A percentile compares a stretch with the other conserved stretches of the same genome.
These are phyloP conservation scores for Metellina segmentata DNA, from an alignment of 2,888 invertebrate genomes.

Conservation along the genomic window DNA sequence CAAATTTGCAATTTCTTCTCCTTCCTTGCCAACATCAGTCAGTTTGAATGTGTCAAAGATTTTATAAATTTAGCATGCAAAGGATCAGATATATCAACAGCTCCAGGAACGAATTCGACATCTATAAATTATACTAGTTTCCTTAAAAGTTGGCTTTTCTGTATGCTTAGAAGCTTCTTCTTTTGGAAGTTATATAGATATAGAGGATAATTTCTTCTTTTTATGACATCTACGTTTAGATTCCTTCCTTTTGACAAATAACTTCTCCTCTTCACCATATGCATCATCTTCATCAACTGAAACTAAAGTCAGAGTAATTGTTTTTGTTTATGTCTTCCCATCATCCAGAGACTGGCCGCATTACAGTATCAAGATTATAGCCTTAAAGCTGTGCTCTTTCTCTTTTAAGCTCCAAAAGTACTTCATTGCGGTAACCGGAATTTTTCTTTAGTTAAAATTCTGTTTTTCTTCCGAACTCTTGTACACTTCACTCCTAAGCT, in stretches of 20 bases:
- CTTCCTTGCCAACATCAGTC: constrained; percentile 83
- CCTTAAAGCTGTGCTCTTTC: constrained; percentile 92
- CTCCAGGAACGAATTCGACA: constrained; percentile 81
- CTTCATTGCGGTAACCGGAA: constrained; percentile 89
- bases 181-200: constrained; percentile 20
- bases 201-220: constrained; percentile 75
- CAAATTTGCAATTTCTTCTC: constrained; percentile 79
- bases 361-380: constrained; percentile 81
- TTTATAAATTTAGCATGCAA: constrained; percentile 96
- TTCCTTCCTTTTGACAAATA: constrained; percentile 59
- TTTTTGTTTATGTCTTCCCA: constrained; percentile 39
- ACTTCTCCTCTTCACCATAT: constrained; percentile 64
- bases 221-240: constrained; percentile 77
- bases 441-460: constrained; percentile 77
- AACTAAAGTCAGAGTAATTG: constrained; percentile 51
- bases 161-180: constrained; percentile 24
- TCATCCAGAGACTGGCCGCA: constrained; percentile 46
- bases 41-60: constrained; percentile 96
- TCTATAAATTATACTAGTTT: constrained; percentile 80
- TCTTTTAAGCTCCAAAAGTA: constrained; percentile 92
- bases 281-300: constrained; percentile 75
- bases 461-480: neutral
- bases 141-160: constrained; percentile 77
- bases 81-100: constrained; percentile 92
- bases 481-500: constrained; percentile 9